Evolutionary conservation across 2,113 vertebrate species (phyloP).

Genomic region (Cheilinus undulatus): DNA sequence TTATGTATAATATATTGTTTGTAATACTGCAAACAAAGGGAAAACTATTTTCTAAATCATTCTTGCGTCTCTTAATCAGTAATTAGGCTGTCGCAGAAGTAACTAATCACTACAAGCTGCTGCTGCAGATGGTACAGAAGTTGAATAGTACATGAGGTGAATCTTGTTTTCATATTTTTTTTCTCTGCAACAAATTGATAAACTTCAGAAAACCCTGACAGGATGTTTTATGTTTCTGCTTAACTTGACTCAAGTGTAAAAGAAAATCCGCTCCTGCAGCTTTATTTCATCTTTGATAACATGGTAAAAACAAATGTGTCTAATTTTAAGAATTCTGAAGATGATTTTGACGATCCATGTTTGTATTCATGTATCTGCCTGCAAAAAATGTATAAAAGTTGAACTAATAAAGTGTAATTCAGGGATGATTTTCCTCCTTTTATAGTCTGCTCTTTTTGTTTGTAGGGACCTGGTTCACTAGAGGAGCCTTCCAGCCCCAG

Average conservation of each 20-base stretch:
- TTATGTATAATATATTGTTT: neutral
- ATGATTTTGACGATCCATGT: neutral
- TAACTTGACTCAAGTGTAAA: neutral
- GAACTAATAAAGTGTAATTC: neutral
- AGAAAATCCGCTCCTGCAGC: neutral
- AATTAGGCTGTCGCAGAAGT: too few relatives aligned
- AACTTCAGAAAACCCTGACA: neutral
- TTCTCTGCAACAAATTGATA: neutral
- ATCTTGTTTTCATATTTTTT: neutral
- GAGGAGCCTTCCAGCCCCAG: slow-evolving; percentile 65
- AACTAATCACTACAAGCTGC: neutral
- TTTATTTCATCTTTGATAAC: neutral
- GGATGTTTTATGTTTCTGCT: neutral
- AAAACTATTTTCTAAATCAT: too few relatives aligned
- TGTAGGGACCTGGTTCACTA: slow-evolving; percentile 72
- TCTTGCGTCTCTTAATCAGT: too few relatives aligned
- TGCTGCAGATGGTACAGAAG: neutral
- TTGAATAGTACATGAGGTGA: neutral
- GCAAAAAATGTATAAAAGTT: neutral
- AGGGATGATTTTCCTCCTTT: neutral
- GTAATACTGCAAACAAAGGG: neutral
- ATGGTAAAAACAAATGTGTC: neutral
- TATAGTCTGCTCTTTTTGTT: slow-evolving; percentile 2
- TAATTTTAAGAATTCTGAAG: neutral
- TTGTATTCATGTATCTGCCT: neutral